These are phyloP conservation scores for Ectropis crepuscularia DNA, from an alignment of 2,888 invertebrate species.

Conservation along the genomic window DNA sequence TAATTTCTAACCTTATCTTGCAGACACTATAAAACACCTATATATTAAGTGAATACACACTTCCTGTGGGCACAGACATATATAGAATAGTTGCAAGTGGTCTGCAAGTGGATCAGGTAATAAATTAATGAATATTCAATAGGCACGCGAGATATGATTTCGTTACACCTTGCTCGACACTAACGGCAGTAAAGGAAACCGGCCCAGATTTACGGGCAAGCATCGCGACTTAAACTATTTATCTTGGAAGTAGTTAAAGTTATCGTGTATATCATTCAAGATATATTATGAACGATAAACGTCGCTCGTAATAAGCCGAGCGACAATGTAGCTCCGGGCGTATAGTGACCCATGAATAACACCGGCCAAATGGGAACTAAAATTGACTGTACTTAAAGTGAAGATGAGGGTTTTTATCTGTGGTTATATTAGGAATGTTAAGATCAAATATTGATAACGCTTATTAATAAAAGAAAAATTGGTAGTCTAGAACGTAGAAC, in stretches of 20 bases:
- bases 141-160: constrained; percentile 30
- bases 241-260: constrained; percentile 55
- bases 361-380: constrained; percentile 7
- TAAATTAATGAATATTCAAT: constrained; percentile 28
- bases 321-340: constrained; percentile 30
- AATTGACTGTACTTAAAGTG: background rate
- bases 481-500: too few relatives aligned
- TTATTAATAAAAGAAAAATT: too few relatives aligned
- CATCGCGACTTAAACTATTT: constrained; percentile 49
- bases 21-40: too few relatives aligned
- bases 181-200: constrained; percentile 44
- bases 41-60: too few relatives aligned
- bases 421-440: background rate
- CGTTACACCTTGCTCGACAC: constrained; percentile 28
- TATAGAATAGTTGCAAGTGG: background rate
- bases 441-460: too few relatives aligned
- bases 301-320: constrained; percentile 40
- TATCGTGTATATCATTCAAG: constrained; percentile 50
- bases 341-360: constrained; percentile 7
- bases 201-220: constrained; percentile 51
- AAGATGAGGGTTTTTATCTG: background rate
- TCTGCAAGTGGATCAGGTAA: background rate
- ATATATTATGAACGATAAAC: constrained; percentile 44
- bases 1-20: too few relatives aligned
- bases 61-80: background rate